Evolutionary conservation across 2,888 invertebrate species (phyloP).

Genomic region (Azorinus chamasolen): DNA sequence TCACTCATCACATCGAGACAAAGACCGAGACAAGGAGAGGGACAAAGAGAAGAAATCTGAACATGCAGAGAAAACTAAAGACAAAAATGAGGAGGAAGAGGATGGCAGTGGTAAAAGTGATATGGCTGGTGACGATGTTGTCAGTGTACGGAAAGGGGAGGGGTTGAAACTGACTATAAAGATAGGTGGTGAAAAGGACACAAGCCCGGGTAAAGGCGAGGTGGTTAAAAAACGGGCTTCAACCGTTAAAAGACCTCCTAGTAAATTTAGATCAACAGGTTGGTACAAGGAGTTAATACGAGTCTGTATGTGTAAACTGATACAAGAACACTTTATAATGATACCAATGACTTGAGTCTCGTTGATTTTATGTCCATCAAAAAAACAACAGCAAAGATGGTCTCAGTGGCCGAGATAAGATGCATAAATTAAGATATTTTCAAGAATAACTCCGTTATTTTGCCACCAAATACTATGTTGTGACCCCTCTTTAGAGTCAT

Average conservation of each 20-base stretch:
- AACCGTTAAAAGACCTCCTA: slow-evolving; percentile 96
- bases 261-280: slow-evolving; percentile 95
- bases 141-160: slow-evolving; percentile 59
- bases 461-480: too few species aligned
- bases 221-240: slow-evolving; percentile 89
- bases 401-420: too few species aligned
- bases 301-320: too few species aligned
- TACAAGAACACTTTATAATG: too few species aligned
- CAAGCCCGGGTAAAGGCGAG: slow-evolving; percentile 31
- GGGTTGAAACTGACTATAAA: slow-evolving; percentile 72
- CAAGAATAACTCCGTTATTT: too few species aligned
- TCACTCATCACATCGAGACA: neutral
- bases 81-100: too few species aligned
- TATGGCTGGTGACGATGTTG: slow-evolving; percentile 43
- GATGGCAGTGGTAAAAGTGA: slow-evolving; percentile 8
- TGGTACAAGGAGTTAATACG: slow-evolving; percentile 18
- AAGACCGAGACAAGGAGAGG: slow-evolving; percentile 22
- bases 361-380: too few species aligned
- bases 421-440: too few species aligned
- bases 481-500: too few species aligned
- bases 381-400: too few species aligned
- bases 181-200: slow-evolving; percentile 61
- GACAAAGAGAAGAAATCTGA: slow-evolving; percentile 13
- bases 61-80: slow-evolving; percentile 19
- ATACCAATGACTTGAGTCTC: too few species aligned